phyloP scores from a whole-genome alignment of 2,797 vertebrate genomes.

The Silurus aristotelis region DNA sequence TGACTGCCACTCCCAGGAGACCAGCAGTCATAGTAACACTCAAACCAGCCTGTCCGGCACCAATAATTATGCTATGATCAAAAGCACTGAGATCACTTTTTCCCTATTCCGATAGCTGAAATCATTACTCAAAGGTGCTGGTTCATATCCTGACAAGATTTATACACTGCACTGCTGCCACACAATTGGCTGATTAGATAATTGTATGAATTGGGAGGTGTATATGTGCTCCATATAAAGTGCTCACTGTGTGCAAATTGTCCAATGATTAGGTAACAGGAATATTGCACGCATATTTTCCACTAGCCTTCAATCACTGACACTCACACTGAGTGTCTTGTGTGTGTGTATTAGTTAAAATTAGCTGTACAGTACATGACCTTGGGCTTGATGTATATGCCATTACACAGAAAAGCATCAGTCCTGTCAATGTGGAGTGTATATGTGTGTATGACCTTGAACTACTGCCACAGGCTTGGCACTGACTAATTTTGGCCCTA shows the following conservation, averaged over 20 bases:
- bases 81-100: not conserved
- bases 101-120: not conserved
- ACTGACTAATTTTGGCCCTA: slow-evolving; percentile 80
- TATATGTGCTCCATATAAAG: not conserved
- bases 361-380: slow-evolving; percentile 76
- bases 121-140: not conserved
- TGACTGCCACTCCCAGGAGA: not conserved
- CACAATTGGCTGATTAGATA: not conserved
- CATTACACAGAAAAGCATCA: slow-evolving; percentile 71
- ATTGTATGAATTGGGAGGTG: not conserved
- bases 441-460: slow-evolving; percentile 71
- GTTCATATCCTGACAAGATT: not conserved
- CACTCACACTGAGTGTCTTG: slow-evolving; percentile 69
- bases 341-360: slow-evolving; percentile 77
- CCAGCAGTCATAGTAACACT: not conserved
- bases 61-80: not conserved
- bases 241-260: not conserved
- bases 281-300: slow-evolving; percentile 2
- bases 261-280: not conserved
- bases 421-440: slow-evolving; percentile 70
- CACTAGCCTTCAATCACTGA: not conserved
- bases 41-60: not conserved
- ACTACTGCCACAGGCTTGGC: slow-evolving; percentile 70
- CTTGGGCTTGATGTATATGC: slow-evolving; percentile 74
- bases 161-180: not conserved